Base-by-base conservation (phyloP, 2,888 invertebrate genomes). In the Athripsodes cinereus region DNA sequence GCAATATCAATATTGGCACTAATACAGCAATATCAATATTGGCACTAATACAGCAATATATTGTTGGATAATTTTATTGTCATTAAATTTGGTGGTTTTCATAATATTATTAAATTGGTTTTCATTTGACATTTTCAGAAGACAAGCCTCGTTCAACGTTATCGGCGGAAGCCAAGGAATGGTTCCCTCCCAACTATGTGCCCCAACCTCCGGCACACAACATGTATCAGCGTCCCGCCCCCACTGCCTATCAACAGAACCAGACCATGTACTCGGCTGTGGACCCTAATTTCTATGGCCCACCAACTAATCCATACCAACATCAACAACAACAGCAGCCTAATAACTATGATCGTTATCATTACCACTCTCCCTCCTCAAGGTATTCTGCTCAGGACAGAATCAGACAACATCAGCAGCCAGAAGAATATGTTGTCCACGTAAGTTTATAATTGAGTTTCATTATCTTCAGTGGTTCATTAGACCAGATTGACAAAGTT, bases 151-250 rank as follows among this genome's bases (percentile, higher is more conserved):
- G 56, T 26, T 79, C 78, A 18, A 79, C 70, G 20, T 66, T 83
- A 61, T 81, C 81, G 49, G 82, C 77, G 16, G 80, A 82, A 56
- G 83, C 83, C 22, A 78, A 81, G 65, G 83, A 83, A 71, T 83
- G 81, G 80, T 80, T 77, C 66, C 83, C 83, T 53, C 74, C 78
- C 19, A 79, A 78, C 66, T 79, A 79, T 68, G 63, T 60, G 47
- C 53, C 59, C 2, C 56, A 56, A 8, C 73, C 71, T 48, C 73
- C 72, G 11, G 74, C 74, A 64, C 63, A 61, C 21, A 52, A 57
- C 22, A 50, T 55, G 40, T 59, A 22, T 35, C 56, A 50, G 31
- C 49, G 55, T 20, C 54, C 51, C 40, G 48, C 52, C 8, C 56
- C 55, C 10, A 16, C 26, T 10, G 57, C 47, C 47, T 60, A 62